Evolutionary conservation across 2,888 invertebrate genomes (phyloP).

Genomic region (Himalopsyche kuldschensis): DNA sequence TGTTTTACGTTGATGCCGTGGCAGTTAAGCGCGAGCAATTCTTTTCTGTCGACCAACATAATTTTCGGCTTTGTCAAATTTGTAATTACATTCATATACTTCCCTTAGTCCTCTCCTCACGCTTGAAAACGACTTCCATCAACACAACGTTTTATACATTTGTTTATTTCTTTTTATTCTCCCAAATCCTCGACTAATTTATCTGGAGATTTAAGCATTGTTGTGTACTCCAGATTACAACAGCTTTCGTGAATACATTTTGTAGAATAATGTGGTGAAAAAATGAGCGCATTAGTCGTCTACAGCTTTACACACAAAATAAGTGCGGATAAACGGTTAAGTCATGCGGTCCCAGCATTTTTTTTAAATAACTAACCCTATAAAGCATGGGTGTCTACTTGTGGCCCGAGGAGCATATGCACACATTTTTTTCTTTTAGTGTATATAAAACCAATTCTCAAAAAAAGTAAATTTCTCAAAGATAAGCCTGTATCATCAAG

Average conservation of each 20-base stretch:
- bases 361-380: no score
- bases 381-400: no score
- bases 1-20: background rate
- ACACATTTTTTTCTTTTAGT: no score
- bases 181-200: background rate
- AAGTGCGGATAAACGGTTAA: no score
- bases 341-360: no score
- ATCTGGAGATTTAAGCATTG: background rate
- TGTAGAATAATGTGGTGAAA: background rate
- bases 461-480: no score
- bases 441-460: no score
- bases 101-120: background rate
- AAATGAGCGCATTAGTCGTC: background rate
- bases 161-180: background rate
- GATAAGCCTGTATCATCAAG: no score
- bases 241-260: background rate
- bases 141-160: background rate
- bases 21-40: background rate
- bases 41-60: background rate
- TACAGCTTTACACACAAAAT: no score
- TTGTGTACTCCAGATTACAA: background rate
- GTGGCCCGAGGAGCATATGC: no score
- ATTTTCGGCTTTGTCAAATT: background rate
- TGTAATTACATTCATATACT: background rate
- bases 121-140: background rate